Evolutionary conservation across 2,797 vertebrate species (phyloP).

Genomic region (Sebastes paucispinis): DNA sequence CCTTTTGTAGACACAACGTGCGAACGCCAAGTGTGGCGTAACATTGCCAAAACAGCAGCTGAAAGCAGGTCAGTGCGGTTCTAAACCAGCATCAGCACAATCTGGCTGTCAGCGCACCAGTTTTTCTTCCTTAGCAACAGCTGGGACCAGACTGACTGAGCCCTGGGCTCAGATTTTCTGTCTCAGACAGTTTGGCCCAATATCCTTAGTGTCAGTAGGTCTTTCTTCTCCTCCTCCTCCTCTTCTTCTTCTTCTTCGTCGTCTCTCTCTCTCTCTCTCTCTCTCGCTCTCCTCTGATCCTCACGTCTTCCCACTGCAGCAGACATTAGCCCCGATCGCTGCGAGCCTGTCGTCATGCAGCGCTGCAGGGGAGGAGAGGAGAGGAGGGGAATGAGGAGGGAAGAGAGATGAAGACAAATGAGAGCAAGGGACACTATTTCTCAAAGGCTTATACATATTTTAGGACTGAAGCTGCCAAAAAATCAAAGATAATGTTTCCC

Average conservation of each 20-base stretch:
- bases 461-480: neutral
- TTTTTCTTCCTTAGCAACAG: slow-evolving; percentile 67
- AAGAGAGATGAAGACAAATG: neutral
- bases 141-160: slow-evolving; percentile 49
- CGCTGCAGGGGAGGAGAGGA: slow-evolving; percentile 34
- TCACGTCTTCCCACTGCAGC: slow-evolving; percentile 23
- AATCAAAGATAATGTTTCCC: neutral
- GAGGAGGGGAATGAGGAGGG: neutral
- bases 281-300: neutral
- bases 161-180: slow-evolving; percentile 39
- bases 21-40: slow-evolving; percentile 9
- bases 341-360: slow-evolving; percentile 28
- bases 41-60: slow-evolving; percentile 49
- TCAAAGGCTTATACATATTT: neutral
- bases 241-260: neutral
- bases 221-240: slow-evolving; percentile 8
- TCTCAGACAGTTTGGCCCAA: slow-evolving; percentile 61
- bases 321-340: slow-evolving; percentile 39
- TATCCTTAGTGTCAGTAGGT: slow-evolving; percentile 53
- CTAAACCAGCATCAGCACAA: slow-evolving; percentile 30
- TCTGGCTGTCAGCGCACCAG: slow-evolving; percentile 25
- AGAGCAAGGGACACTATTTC: neutral
- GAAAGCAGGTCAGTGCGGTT: slow-evolving; percentile 47
- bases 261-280: neutral
- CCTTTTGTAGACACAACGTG: neutral